phyloP scores from a whole-genome alignment of 2,113 vertebrate species.

The Tringa solitaria region DNA sequence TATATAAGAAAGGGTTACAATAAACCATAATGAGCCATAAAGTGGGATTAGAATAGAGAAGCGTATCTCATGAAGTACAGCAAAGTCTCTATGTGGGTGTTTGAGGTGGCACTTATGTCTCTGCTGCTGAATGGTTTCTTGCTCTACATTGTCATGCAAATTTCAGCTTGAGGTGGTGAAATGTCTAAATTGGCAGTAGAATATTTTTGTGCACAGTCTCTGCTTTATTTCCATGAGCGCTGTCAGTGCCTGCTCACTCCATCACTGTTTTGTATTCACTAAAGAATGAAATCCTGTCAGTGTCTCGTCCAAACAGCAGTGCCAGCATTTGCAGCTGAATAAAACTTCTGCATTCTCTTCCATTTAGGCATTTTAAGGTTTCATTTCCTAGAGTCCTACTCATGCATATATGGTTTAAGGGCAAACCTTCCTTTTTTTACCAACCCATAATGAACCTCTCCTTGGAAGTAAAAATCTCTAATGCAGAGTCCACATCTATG shows the following conservation, averaged over 20 bases:
- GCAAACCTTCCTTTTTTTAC: background rate
- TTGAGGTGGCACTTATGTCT: background rate
- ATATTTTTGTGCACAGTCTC: background rate
- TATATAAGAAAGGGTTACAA: background rate
- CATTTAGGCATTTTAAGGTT: background rate
- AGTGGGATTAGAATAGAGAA: background rate
- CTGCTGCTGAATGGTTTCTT: background rate
- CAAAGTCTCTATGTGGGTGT: background rate
- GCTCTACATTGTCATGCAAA: background rate
- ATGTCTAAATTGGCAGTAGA: background rate
- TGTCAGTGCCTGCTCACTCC: background rate
- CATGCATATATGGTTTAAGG: accelerated
- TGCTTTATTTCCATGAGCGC: background rate
- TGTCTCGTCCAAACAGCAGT: background rate
- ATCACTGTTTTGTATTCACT: background rate
- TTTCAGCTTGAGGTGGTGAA: background rate
- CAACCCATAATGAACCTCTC: background rate
- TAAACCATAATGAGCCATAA: background rate
- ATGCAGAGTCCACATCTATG: background rate
- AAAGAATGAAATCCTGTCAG: background rate
- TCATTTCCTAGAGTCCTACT: background rate
- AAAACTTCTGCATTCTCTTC: conserved; percentile 12
- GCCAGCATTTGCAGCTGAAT: background rate
- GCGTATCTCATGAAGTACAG: background rate
- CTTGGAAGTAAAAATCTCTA: background rate